phyloP scores from a whole-genome alignment of 2,888 invertebrate species.

The Nycteola revayana region DNA sequence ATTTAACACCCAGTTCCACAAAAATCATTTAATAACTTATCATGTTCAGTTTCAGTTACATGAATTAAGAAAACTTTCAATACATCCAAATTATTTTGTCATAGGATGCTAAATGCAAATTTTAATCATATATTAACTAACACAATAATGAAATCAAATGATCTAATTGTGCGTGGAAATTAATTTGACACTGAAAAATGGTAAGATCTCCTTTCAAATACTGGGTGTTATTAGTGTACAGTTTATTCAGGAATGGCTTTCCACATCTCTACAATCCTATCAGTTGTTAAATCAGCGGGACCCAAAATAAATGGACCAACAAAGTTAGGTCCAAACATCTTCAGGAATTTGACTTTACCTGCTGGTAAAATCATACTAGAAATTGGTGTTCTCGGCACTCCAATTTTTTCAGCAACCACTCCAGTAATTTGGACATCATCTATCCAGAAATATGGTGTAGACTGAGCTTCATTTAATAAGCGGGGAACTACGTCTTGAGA shows the following conservation, averaged over 20 bases:
- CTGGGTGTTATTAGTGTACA: no score
- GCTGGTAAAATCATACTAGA: slow-evolving; percentile 60
- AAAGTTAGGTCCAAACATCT: slow-evolving; percentile 37
- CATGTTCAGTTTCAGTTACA: no score
- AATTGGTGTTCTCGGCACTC: slow-evolving; percentile 80
- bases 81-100: no score
- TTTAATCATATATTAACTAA: no score
- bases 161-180: no score
- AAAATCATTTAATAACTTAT: no score
- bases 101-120: no score
- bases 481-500: slow-evolving; percentile 83
- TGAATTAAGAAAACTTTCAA: no score
- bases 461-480: slow-evolving; percentile 83
- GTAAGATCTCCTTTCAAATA: no score
- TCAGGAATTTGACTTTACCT: slow-evolving; percentile 42
- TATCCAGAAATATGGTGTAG: slow-evolving; percentile 89
- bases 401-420: slow-evolving; percentile 78
- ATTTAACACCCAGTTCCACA: no score
- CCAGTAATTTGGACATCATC: slow-evolving; percentile 92
- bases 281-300: slow-evolving; percentile 71
- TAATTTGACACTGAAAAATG: no score
- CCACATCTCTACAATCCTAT: slow-evolving; percentile 76
- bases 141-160: no score
- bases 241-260: slow-evolving; percentile 46
- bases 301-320: slow-evolving; percentile 77